These are phyloP conservation scores for Brachymystax lenok DNA, from an alignment of 2,797 vertebrate species.

Conservation along the genomic window DNA sequence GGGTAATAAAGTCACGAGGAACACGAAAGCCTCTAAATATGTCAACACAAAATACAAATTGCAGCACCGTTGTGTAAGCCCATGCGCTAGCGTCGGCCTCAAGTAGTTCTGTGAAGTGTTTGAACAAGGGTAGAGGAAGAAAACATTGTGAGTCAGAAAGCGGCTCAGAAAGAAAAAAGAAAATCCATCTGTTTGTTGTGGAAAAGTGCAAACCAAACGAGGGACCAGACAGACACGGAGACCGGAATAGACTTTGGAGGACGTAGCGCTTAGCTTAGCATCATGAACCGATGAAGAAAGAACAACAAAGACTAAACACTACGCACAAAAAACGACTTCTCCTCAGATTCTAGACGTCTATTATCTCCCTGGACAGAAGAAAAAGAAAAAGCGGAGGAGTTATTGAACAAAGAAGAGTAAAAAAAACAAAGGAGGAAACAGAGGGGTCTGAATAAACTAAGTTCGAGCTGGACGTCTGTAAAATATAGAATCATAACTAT, in stretches of 20 bases:
- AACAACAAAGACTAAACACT: slow-evolving; percentile 17
- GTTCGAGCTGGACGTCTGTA: no score
- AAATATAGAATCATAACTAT: no score
- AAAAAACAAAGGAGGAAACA: background rate
- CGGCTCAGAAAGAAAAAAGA: slow-evolving; percentile 13
- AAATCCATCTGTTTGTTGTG: slow-evolving; percentile 31
- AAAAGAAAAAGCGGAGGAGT: slow-evolving; percentile 11
- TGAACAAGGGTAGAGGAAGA: slow-evolving; percentile 42
- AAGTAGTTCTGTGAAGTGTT: slow-evolving; percentile 30
- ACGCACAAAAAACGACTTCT: background rate
- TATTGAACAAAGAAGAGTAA: background rate
- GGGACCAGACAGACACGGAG: background rate
- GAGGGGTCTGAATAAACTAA: no score
- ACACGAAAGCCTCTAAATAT: background rate
- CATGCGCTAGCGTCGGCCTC: background rate
- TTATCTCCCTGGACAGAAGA: slow-evolving; percentile 19
- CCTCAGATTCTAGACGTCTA: slow-evolving; percentile 9
- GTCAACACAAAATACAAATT: background rate
- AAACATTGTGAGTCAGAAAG: slow-evolving; percentile 34
- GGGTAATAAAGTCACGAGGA: background rate
- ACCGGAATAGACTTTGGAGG: slow-evolving; percentile 12
- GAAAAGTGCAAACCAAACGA: slow-evolving; percentile 1
- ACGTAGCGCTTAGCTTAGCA: slow-evolving; percentile 6
- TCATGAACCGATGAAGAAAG: slow-evolving; percentile 10
- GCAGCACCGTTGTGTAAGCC: slow-evolving; percentile 1